Percentiles rank a stretch among this genome's conserved stretches.
These are phyloP conservation scores for Amphibalanus amphitrite DNA, from an alignment of 1,140 invertebrate species.

Conservation along the genomic window DNA sequence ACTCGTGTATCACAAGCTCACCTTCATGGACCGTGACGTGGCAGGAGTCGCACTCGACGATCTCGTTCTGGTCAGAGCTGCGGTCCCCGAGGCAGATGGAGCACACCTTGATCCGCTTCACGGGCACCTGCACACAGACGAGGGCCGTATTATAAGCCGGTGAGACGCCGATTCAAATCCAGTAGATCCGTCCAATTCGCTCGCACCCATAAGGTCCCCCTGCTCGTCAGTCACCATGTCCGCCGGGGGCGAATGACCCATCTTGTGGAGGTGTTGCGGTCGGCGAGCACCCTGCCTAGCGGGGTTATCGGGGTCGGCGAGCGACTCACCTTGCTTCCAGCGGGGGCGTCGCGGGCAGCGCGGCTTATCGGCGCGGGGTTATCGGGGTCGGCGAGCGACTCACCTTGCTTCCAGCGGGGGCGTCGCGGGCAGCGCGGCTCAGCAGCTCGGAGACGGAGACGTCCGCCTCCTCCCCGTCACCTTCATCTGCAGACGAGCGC, in stretches of 20 bases:
- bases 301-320: too few species aligned
- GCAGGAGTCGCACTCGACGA: conserved; percentile 91
- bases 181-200: conserved; percentile 9
- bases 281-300: too few species aligned
- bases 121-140: conserved; percentile 10
- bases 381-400: too few species aligned
- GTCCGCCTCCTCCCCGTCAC: conserved; percentile 11
- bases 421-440: conserved; percentile 12
- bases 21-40: conserved; percentile 88
- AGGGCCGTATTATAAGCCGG: background rate
- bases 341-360: too few species aligned
- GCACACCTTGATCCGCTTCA: conserved; percentile 41
- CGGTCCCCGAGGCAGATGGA: conserved; percentile 81
- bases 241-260: too few species aligned
- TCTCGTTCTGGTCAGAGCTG: conserved; percentile 85
- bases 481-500: background rate
- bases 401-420: background rate
- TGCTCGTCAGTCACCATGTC: too few species aligned
- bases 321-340: too few species aligned
- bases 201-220: too few species aligned
- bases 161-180: background rate
- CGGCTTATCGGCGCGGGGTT: too few species aligned
- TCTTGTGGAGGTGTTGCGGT: background rate
- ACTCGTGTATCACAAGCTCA: background rate
- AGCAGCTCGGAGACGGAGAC: conserved; percentile 16